Base-by-base conservation (phyloP, 1,140 invertebrate genomes). In the Caerostris extrusa region DNA sequence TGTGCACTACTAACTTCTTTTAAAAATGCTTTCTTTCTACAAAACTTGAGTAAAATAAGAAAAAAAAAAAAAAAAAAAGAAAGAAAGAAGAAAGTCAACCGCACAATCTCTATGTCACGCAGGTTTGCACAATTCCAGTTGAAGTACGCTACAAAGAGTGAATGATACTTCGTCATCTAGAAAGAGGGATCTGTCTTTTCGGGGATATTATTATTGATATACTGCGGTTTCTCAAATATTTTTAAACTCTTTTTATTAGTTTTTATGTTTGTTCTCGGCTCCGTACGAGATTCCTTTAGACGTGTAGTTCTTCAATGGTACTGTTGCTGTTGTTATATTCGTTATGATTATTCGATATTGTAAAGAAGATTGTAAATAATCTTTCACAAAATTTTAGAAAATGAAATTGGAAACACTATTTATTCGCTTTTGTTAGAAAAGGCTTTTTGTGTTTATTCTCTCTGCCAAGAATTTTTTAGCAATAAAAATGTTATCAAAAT, bases 91-190 rank as follows among this genome's bases (percentile, higher is more conserved):
- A 34, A 71, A 77, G 53, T 12, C 4, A 53, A 77, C 71, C 53
- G 7, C 50, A 53, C 50, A 77, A 77, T 77, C 50, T 77, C 71
- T 77, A 77, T 77, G 34, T 77, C 34, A 77, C 71, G 71, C 71
- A 77, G 71, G 34, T 77, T 77, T 77, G 71, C 71, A 77, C 71
- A 77, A 77, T 77, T 77, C 71, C 71, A 34, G 34, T 77, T 77
- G 71, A 77, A 77, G 71, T n/a, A n/a, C 19, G 7, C 34, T 53
- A 50, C 71, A 77, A 7, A 12, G 71, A 77, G 71, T 77, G 71
- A 77, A 53, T 77, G 71, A 77, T 77, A 77, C 71, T 77, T 77
- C 8, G 71, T 77, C 71, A 77, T 77, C 71, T 53, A 10, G 53
- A 12, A 77, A 14, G 71, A 77, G 71, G 10, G 34, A 77, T 77